A percentile compares a stretch with the other conserved stretches of the same genome.
These are phyloP conservation scores for Eucriotettix oculatus DNA, from an alignment of 2,888 invertebrate species.

Conservation along the genomic window DNA sequence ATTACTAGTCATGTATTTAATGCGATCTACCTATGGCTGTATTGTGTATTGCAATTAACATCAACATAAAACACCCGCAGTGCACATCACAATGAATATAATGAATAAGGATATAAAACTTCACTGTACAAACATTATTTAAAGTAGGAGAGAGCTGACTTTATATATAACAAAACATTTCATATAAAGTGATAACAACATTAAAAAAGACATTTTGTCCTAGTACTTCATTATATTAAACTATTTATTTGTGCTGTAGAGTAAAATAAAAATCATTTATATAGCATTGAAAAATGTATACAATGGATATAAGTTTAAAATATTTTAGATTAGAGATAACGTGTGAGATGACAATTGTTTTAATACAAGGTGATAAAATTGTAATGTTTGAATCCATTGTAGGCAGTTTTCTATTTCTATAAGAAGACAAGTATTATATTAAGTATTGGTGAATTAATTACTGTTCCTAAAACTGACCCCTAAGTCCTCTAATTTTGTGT, in stretches of 20 bases:
- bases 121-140: neutral
- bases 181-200: neutral
- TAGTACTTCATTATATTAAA: neutral
- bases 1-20: too few relatives aligned
- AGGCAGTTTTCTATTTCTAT: neutral
- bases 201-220: neutral
- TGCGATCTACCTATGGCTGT: too few relatives aligned
- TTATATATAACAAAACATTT: neutral
- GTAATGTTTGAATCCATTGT: neutral
- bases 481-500: conserved; percentile 1
- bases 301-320: neutral
- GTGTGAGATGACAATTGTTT: neutral
- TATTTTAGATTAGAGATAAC: neutral
- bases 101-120: too few relatives aligned
- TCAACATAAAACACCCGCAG: too few relatives aligned
- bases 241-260: conserved; percentile 1
- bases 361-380: neutral
- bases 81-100: too few relatives aligned
- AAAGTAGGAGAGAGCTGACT: conserved; percentile 1
- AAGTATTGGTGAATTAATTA: neutral
- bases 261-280: neutral
- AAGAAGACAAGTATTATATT: neutral
- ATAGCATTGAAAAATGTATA: neutral
- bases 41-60: too few relatives aligned
- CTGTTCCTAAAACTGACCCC: conserved; percentile 1